Evolutionary conservation across 2,888 invertebrate genomes (phyloP).

Genomic region (Mesopsocus fuscifrons): DNA sequence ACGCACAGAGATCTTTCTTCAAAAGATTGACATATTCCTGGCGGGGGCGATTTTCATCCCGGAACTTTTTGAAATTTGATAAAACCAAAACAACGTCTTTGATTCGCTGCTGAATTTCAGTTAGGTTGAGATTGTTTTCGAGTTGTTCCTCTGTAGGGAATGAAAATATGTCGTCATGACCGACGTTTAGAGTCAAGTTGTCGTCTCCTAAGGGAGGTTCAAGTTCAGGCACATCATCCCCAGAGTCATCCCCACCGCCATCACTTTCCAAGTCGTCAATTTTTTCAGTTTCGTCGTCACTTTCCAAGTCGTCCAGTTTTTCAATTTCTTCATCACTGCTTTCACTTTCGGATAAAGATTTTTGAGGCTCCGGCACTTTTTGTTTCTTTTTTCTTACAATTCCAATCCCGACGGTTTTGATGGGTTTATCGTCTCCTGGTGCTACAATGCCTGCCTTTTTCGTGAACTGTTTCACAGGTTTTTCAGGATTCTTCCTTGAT

Average conservation of each 20-base stretch:
- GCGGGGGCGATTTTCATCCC: constrained; percentile 32
- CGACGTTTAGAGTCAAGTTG: constrained; percentile 64
- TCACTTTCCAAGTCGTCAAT: constrained; percentile 23
- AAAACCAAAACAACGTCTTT: constrained; percentile 46
- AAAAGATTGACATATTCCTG: constrained; percentile 63
- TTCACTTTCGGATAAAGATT: constrained; percentile 22
- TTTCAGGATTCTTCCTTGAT: too few species aligned
- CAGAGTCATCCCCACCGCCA: constrained; percentile 21
- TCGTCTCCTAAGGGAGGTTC: constrained; percentile 27
- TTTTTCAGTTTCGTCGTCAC: constrained; percentile 25
- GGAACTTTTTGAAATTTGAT: constrained; percentile 31
- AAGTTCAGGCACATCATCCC: constrained; percentile 17
- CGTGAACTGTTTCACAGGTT: too few species aligned
- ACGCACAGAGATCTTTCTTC: constrained; percentile 67
- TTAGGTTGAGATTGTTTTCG: constrained; percentile 49
- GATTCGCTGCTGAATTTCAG: constrained; percentile 75
- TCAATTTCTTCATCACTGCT: constrained; percentile 14
- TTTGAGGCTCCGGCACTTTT: too few species aligned
- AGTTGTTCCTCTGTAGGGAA: constrained; percentile 62
- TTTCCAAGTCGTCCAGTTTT: constrained; percentile 21
- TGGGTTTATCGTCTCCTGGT: too few species aligned
- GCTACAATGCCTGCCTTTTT: too few species aligned
- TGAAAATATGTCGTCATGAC: constrained; percentile 52
- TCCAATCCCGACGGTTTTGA: too few species aligned
- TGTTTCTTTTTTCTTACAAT: constrained; percentile 8